Evolutionary conservation across 2,113 vertebrate genomes (phyloP).

Genomic region (Peromyscus polionotus): DNA sequence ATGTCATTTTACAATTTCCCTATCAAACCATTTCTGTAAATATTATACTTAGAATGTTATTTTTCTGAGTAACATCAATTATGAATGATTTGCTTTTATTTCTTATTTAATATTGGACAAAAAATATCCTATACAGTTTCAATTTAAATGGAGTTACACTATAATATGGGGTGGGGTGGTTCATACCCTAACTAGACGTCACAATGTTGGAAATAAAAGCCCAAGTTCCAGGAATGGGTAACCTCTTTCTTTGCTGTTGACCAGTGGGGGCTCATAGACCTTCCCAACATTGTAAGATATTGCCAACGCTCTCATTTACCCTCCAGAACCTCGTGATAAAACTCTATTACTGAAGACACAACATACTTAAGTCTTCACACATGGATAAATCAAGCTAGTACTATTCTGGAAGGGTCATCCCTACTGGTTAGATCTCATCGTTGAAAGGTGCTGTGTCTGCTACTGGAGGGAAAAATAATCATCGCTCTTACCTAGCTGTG

Average conservation of each 20-base stretch:
- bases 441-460: neutral
- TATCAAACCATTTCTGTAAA: neutral
- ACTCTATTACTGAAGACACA: neutral
- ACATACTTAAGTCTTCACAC: neutral
- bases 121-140: neutral
- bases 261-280: neutral
- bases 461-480: neutral
- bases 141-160: neutral
- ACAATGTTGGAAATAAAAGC: neutral
- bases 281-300: neutral
- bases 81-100: neutral
- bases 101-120: conserved; percentile 11
- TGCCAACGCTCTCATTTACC: neutral
- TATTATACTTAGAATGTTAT: neutral
- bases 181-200: neutral
- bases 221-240: neutral
- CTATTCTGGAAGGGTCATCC: neutral
- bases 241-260: neutral
- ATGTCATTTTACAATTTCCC: neutral
- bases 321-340: neutral
- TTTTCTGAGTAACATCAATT: neutral
- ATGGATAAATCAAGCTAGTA: neutral
- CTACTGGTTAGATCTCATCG: neutral
- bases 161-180: neutral
- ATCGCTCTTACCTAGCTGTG: neutral